Evolutionary conservation across 2,797 vertebrate genomes (phyloP), one percentile per base, ranked within the genome.

Genomic region (Pipistrellus pygmaeus): DNA sequence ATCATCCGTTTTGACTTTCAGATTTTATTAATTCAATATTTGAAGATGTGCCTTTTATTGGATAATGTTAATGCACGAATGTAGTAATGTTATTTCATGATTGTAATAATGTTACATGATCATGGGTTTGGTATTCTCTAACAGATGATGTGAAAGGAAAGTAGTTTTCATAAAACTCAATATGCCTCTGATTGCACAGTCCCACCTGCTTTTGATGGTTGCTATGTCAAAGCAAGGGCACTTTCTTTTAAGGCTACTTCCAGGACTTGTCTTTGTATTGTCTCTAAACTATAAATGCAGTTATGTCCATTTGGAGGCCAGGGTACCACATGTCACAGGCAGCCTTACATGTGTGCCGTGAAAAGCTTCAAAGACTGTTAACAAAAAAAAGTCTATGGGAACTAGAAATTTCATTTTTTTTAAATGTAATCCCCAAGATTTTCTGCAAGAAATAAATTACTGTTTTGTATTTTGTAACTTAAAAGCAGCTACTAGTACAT

Each of bases 1-100:
- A 94, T 97, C 94, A 94, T 86, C 88, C 95, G 88, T 88, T 96
- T 97, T 97, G 91, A 76, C 94, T 96, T 98, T 96, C 97, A 87
- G 93, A 95, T 94, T 85, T 97, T 98, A 91, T 97, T 97, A 97
- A 97, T 95, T 98, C 96, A 97, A 80, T 95, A 90, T 97, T 97
- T 97, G 95, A 98, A 97, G 94, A 98, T 97, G 98, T 98, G 98
- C 98, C 98, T 98, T 98, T 97, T 97, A 97, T 97, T 98, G 97
- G 97, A 97, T 98, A 97, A 98, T 97, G 94, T 92, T 78, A 96
- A 96, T 97, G 96, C 93, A 96, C 32, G 98, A 98, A 98, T 98
- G 98, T 98, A 97, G 97, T 94, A 94, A 92, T 97, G 97, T 96
- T 94, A 95, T 95, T 90, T 93, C 94, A 93, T 35, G 68, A 78